Evolutionary conservation across 1,140 invertebrate genomes (phyloP).

Genomic region (Sinella curviseta): DNA sequence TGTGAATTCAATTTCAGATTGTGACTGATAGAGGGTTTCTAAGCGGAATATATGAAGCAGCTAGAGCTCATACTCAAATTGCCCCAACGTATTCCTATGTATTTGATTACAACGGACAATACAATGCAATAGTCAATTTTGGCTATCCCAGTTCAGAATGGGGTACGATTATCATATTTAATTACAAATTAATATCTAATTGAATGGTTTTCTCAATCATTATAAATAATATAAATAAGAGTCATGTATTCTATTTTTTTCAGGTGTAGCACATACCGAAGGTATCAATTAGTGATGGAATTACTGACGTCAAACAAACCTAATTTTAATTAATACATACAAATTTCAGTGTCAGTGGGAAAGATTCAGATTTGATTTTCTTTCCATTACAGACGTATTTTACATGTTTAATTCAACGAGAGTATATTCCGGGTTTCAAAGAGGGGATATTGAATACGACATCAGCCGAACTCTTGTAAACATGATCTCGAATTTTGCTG

Average conservation of each 20-base stretch:
- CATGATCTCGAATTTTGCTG: constrained; percentile 11
- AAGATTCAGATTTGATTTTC: no score
- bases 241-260: not conserved
- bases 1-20: not conserved
- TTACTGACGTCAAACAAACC: no score
- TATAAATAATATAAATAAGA: not conserved
- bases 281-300: not conserved
- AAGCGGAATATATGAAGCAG: constrained; percentile 20
- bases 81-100: constrained; percentile 18
- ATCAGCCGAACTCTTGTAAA: constrained; percentile 12
- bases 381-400: constrained; percentile 16
- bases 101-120: constrained; percentile 13
- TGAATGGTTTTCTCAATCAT: not conserved
- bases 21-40: constrained; percentile 2
- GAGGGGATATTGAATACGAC: not conserved
- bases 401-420: constrained; percentile 11
- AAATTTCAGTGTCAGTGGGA: no score
- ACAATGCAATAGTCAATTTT: constrained; percentile 23
- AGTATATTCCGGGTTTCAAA: not conserved
- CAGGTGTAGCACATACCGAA: constrained; percentile 16
- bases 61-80: constrained; percentile 1
- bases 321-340: not conserved
- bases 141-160: constrained; percentile 10
- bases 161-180: not conserved
- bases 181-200: not conserved